phyloP scores from a whole-genome alignment of 2,113 vertebrate species.

The Willisornis vidua region DNA sequence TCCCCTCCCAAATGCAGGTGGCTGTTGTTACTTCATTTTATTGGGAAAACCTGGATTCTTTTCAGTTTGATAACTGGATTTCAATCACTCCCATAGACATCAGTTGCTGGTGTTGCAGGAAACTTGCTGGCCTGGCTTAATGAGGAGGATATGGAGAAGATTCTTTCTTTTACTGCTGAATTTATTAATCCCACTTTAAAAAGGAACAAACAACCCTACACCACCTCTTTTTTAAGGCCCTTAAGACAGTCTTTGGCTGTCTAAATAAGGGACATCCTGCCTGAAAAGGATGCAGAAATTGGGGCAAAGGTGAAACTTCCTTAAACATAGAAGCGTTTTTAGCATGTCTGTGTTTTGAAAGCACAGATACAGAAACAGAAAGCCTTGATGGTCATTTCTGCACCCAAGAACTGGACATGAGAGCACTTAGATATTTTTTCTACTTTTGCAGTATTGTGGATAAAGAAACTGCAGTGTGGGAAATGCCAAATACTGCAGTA shows the following conservation, averaged over 20 bases:
- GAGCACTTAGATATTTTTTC: neutral
- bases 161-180: neutral
- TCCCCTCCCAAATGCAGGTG: neutral
- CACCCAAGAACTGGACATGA: neutral
- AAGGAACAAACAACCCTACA: neutral
- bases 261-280: constrained; percentile 47
- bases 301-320: constrained; percentile 36
- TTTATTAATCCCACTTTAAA: neutral
- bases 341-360: neutral
- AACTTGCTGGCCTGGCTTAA: neutral
- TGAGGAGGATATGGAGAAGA: neutral
- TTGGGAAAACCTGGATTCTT: neutral
- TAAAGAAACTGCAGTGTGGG: neutral
- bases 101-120: neutral
- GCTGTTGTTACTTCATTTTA: neutral
- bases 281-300: constrained; percentile 22
- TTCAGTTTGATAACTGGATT: neutral
- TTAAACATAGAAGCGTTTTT: neutral
- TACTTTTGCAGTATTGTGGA: neutral
- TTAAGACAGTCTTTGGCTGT: neutral
- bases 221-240: neutral
- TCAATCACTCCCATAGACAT: neutral
- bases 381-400: neutral
- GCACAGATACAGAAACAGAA: neutral
- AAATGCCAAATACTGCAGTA: neutral